Evolutionary conservation across 2,888 invertebrate species (phyloP).

Genomic region (Morinoia aosen): DNA sequence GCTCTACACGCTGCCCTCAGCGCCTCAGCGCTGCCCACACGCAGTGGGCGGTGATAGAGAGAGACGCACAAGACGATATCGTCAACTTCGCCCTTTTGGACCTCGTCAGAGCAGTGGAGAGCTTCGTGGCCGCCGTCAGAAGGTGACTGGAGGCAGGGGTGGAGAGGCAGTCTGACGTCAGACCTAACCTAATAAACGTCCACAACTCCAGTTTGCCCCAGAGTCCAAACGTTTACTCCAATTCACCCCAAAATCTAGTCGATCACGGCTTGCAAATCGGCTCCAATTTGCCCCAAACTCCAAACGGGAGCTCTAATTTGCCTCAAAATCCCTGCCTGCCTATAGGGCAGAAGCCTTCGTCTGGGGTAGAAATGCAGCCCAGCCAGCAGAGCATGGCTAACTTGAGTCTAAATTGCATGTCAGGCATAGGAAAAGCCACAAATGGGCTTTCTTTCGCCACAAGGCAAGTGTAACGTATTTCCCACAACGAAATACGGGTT

Average conservation of each 20-base stretch:
- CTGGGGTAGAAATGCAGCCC: neutral
- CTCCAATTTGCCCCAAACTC: no score
- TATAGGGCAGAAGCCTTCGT: neutral
- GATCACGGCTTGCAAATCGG: no score
- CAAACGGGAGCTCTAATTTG: no score
- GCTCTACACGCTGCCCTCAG: neutral
- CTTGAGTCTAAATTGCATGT: neutral
- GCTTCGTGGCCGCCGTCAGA: no score
- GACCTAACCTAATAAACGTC: no score
- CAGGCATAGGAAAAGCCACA: neutral
- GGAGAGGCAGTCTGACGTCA: neutral
- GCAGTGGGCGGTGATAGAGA: neutral
- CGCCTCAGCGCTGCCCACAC: conserved; percentile 7
- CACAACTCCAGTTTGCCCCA: neutral
- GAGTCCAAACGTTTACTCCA: neutral
- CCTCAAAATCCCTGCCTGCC: neutral
- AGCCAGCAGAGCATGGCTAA: neutral
- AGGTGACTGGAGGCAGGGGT: no score
- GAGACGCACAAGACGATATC: neutral
- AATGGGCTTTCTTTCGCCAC: neutral
- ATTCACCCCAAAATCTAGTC: neutral
- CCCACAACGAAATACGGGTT: no score
- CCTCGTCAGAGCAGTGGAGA: no score
- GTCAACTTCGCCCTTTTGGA: neutral
- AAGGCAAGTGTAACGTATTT: no score